Evolutionary conservation across 2,888 invertebrate genomes (phyloP).

Genomic region (Amphipoea lucens): DNA sequence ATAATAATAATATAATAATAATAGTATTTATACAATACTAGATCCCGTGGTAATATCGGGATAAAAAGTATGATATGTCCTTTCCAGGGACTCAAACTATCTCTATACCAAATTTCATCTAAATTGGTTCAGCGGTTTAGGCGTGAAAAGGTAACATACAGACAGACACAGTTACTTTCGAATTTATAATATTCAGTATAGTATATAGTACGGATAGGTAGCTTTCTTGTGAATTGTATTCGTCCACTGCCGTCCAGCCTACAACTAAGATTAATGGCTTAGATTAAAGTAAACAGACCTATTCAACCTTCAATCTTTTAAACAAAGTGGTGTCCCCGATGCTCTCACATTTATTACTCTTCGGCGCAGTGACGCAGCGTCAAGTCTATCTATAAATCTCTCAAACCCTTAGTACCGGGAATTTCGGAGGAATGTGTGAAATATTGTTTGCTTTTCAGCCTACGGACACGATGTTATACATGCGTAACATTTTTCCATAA

Average conservation of each 20-base stretch:
- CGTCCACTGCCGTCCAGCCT: neutral
- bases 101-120: no score
- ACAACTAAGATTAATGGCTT: neutral
- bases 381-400: constrained; percentile 52
- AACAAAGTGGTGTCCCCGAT: constrained; percentile 33
- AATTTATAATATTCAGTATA: no score
- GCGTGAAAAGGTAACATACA: no score
- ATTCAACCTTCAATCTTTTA: constrained; percentile 40
- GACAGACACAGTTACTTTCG: no score
- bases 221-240: neutral
- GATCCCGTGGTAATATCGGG: no score
- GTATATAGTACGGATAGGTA: no score
- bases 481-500: constrained; percentile 2
- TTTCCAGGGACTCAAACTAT: no score
- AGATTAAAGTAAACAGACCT: constrained; percentile 30
- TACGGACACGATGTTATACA: neutral
- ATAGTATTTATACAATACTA: no score
- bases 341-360: constrained; percentile 51
- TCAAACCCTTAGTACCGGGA: constrained; percentile 23
- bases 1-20: no score
- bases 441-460: constrained; percentile 20
- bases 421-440: constrained; percentile 16
- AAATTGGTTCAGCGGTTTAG: no score
- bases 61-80: no score
- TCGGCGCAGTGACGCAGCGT: constrained; percentile 34